phyloP scores from a whole-genome alignment of 2,888 invertebrate genomes.

The Harmothoe impar region DNA sequence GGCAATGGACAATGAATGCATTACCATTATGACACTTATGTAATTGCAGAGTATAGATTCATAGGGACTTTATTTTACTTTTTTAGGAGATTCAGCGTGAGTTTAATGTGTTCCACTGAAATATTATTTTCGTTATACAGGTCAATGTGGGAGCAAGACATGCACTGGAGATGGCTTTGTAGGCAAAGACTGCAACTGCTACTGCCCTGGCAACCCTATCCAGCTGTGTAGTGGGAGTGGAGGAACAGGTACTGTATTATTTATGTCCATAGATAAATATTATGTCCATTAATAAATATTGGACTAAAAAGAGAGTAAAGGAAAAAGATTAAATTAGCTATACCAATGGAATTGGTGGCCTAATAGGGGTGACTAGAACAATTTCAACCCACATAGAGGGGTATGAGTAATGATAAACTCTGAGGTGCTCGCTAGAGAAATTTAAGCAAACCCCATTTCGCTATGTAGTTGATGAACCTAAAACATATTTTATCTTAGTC shows the following conservation, averaged over 20 bases:
- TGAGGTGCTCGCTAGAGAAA: background rate
- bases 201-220: slow-evolving; percentile 72
- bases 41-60: too few relatives aligned
- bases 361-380: background rate
- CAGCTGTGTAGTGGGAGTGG: slow-evolving; percentile 62
- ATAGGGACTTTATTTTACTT: too few relatives aligned
- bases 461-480: background rate
- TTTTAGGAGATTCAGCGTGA: background rate
- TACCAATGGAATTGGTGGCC: background rate
- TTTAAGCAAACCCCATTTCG: background rate
- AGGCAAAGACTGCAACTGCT: slow-evolving; percentile 74
- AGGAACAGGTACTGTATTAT: background rate
- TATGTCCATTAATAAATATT: too few relatives aligned
- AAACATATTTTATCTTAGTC: too few relatives aligned
- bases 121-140: slow-evolving; percentile 45
- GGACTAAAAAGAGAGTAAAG: too few relatives aligned
- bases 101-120: background rate
- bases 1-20: too few relatives aligned
- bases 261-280: too few relatives aligned
- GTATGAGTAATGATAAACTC: background rate
- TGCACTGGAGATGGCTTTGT: slow-evolving; percentile 74
- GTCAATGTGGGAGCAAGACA: slow-evolving; percentile 65
- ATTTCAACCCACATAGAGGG: background rate
- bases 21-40: too few relatives aligned
- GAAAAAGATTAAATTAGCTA: too few relatives aligned